phyloP scores from a whole-genome alignment of 2,797 vertebrate genomes.

The Chaenodraco wilsoni region DNA sequence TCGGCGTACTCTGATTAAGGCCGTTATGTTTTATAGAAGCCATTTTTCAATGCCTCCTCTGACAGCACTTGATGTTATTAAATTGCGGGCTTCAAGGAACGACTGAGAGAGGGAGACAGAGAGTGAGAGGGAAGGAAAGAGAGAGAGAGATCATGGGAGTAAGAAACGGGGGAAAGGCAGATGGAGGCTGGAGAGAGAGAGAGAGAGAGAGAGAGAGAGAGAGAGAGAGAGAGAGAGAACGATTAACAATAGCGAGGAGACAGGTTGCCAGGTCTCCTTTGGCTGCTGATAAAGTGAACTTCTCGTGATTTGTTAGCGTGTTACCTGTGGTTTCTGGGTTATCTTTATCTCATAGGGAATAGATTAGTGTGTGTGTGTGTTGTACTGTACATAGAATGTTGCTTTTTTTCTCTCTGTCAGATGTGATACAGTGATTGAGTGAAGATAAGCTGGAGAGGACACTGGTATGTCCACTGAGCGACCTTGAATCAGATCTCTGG shows the following conservation, averaged over 20 bases:
- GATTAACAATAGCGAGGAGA: constrained; percentile 78
- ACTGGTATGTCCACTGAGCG: constrained; percentile 63
- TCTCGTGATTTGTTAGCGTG: constrained; percentile 76
- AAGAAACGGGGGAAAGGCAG: constrained; percentile 69
- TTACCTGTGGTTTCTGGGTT: constrained; percentile 79
- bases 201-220: too few relatives aligned
- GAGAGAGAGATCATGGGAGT: constrained; percentile 53
- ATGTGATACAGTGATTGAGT: constrained; percentile 77
- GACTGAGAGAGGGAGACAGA: constrained; percentile 67
- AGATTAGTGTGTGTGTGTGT: constrained; percentile 60
- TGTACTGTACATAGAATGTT: constrained; percentile 68
- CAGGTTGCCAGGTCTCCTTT: constrained; percentile 79
- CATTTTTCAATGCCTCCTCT: constrained; percentile 96
- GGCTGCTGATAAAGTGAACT: constrained; percentile 80
- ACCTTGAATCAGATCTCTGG: constrained; percentile 77
- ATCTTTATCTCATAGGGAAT: constrained; percentile 73
- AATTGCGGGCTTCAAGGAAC: constrained; percentile 93
- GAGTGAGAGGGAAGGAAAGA: constrained; percentile 28
- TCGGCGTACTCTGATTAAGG: constrained; percentile 96
- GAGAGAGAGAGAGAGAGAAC: constrained; percentile 45
- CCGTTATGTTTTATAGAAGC: constrained; percentile 98
- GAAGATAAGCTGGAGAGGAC: constrained; percentile 74
- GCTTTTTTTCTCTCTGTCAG: constrained; percentile 81
- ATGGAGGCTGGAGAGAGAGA: constrained; percentile 68
- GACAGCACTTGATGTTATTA: constrained; percentile 99